Conservation (phyloP, 2,113 vertebrate genomes). For the Pongo abelii region DNA sequence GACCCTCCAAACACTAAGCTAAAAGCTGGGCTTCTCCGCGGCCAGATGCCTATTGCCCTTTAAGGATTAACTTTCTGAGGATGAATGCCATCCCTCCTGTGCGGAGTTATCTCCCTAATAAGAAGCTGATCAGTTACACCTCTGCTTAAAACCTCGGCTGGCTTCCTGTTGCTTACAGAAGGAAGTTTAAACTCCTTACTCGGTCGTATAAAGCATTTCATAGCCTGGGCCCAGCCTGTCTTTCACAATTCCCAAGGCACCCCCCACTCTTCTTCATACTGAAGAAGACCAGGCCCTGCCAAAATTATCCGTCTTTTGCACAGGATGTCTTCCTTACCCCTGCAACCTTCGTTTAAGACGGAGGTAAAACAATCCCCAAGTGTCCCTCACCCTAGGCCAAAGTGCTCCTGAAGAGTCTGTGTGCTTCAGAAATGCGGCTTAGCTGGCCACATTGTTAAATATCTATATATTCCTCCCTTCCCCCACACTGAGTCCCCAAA, state of each 20-base stretch:
- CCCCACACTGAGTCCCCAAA: not conserved
- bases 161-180: not conserved
- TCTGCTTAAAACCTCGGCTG: not conserved
- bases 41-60: conserved; percentile 42
- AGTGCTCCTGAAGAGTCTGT: not conserved
- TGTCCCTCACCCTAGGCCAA: not conserved
- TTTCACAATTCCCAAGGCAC: not conserved
- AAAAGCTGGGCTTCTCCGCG: conserved; percentile 12
- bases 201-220: not conserved
- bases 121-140: not conserved
- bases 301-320: not conserved
- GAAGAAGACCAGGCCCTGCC: not conserved
- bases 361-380: not conserved
- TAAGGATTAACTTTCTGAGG: conserved; percentile 53
- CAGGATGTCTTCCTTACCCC: rapidly evolving
- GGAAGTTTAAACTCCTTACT: not conserved
- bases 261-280: not conserved
- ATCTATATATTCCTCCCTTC: rapidly evolving
- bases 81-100: not conserved
- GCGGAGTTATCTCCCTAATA: not conserved
- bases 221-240: not conserved
- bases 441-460: not conserved
- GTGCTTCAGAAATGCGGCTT: not conserved
- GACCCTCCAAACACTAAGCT: conserved; percentile 53
- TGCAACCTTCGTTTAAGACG: not conserved